Evolutionary conservation across 2,888 invertebrate genomes (phyloP).

Genomic region (Trichogramma evanescens): DNA sequence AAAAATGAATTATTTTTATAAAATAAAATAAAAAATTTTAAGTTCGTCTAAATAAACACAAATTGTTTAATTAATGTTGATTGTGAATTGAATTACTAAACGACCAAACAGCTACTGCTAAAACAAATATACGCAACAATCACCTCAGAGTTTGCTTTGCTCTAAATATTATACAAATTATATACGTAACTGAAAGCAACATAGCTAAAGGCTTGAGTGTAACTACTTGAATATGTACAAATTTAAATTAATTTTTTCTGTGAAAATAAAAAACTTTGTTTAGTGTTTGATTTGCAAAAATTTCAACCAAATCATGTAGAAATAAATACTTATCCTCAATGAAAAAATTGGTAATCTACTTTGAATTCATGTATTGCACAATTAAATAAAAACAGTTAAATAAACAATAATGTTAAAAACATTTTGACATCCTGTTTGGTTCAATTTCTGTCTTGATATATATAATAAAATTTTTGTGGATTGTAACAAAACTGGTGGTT

Average conservation of each 20-base stretch:
- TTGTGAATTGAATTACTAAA: conserved; percentile 22
- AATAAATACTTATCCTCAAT: no score
- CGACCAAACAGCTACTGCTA: conserved; percentile 40
- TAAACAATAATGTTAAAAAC: no score
- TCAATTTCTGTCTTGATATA: no score
- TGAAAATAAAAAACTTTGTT: not conserved
- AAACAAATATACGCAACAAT: conserved; percentile 32
- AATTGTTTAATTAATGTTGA: conserved; percentile 24
- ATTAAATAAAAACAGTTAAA: no score
- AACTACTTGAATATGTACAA: conserved; percentile 29
- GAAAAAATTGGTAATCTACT: no score
- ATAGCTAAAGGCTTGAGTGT: conserved; percentile 41
- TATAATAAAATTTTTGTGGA: no score
- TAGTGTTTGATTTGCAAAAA: no score
- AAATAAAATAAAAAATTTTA: not conserved
- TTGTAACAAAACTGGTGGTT: no score
- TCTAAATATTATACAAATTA: conserved; percentile 29
- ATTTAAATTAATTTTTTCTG: conserved; percentile 2
- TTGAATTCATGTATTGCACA: no score
- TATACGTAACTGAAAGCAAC: conserved; percentile 43
- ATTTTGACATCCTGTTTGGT: no score
- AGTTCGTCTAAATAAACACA: conserved; percentile 18
- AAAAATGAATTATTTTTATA: not conserved
- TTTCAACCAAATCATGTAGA: no score
- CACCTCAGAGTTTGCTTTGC: conserved; percentile 27